Base-by-base conservation (phyloP, 2,113 vertebrate species). In the Corynorhinus townsendii region DNA sequence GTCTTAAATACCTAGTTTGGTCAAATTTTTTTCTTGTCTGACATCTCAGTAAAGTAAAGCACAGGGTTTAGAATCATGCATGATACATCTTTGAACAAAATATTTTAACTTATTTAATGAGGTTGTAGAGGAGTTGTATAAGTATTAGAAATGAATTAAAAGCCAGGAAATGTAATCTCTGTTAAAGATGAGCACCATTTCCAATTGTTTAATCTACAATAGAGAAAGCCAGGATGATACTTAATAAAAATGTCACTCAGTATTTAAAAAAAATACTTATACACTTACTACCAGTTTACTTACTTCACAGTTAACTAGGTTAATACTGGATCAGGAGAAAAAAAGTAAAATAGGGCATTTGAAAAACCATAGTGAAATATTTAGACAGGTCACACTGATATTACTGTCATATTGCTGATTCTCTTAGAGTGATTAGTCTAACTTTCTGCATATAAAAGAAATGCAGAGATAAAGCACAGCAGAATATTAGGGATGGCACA, bases 341-440 rank as follows among this genome's bases (percentile, higher is more conserved):
- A n/a, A 91, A 87, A 69, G 11, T 71, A 84, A 91, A 93, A 87
- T 84, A 89, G 33, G 59, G 4, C 43, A 91, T 81, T 93, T 93
- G 17, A 89, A 89, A 91, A 92, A 75, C 52, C 17, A n/a, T 4
- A 66, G 19, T 68, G 38, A 94, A 73, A 89, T 77, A 22, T 71
- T 91, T 90, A 94, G 28, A 68, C 43, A 91, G 49, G 38, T 76
- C 56, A 85, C 19, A 54, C 33, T 86, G 75, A 87, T 86, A 89
- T 76, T 83, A 10, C 47, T 88, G 80, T 81, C 52, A 76, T 45
- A 33, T 52, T 54, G 47, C 19, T 84, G 56, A 89, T 91, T 95
- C 9, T 76, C 40, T 91, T 52, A 76, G 40, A 73, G 22, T 66
- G 38, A 89, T 47, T 88, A 76, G 17, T 47, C 73, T 85, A 82